Evolutionary conservation across 2,797 vertebrate species (phyloP).

Genomic region (Rhadinocentrus ornatus): DNA sequence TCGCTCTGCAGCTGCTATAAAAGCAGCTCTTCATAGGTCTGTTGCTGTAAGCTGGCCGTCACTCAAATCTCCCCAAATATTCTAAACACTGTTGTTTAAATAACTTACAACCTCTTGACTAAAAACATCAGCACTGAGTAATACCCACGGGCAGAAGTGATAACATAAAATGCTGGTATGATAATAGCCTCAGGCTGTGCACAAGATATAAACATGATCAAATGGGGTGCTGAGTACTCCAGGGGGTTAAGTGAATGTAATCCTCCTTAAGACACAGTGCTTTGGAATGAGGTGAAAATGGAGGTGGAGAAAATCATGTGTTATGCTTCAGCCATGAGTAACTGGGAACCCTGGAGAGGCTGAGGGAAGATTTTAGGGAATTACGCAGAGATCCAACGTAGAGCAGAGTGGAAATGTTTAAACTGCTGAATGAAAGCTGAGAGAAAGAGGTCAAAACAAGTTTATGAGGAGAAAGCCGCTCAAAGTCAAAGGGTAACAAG

Average conservation of each 20-base stretch:
- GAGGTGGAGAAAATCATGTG: constrained; percentile 46
- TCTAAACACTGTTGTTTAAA: constrained; percentile 61
- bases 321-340: constrained; percentile 58
- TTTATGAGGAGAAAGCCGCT: constrained; percentile 23
- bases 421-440: constrained; percentile 36
- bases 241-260: constrained; percentile 65
- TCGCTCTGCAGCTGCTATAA: constrained; percentile 38
- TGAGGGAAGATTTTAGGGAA: constrained; percentile 15
- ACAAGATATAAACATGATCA: constrained; percentile 63
- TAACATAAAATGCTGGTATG: constrained; percentile 60
- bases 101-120: constrained; percentile 69
- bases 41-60: constrained; percentile 32
- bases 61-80: constrained; percentile 58
- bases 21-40: constrained; percentile 36
- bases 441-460: constrained; percentile 26
- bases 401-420: constrained; percentile 25
- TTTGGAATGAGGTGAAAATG: constrained; percentile 21
- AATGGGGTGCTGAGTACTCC: constrained; percentile 40
- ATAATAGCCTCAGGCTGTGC: constrained; percentile 69
- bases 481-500: constrained; percentile 18
- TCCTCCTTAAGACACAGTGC: constrained; percentile 41
- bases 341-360: constrained; percentile 33
- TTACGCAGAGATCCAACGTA: background rate
- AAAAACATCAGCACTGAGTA: constrained; percentile 61
- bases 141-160: constrained; percentile 50